Base-by-base conservation (phyloP, 2,888 invertebrate genomes). In the Sabellastarte sp. region DNA sequence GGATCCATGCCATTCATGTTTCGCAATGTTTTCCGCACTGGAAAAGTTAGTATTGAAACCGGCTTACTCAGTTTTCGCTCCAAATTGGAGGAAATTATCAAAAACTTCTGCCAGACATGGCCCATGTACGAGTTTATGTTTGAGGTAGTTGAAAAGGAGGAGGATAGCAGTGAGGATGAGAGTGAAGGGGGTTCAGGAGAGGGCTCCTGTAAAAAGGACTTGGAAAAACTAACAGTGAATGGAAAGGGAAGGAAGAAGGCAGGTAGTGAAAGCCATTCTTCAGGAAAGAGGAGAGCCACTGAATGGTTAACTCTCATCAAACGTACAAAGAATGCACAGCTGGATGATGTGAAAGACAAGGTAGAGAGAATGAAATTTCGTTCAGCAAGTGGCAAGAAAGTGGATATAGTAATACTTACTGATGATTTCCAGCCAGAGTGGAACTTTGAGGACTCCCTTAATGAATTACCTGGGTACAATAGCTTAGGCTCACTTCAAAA, bases 51-150 rank as follows among this genome's bases (percentile, higher is more conserved):
- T 0, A 65, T 70, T 2, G 79, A 78, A 61, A 69, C 81, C 5
- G 77, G 77, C 59, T 77, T 79, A 1, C 68, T 81, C 32, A 78
- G 78, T 64, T 81, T 80, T 66, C 80, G 80, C 66, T 78, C 79
- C 3, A 80, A 81, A 59, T 73, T 81, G 52, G 81, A 81, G 61
- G 81, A 81, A 66, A 77, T 79, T 60, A 76, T 81, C 28, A 73
- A 74, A 4, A 77, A 77, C 60, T 81, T 77, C 68, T 75, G 76
- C 55, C 81, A 67, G 63, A 50, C 73, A 60, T 81, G 80, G 80
- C 80, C 80, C 1, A 74, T 80, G 57, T 70, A 71, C 63, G 81
- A 81, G 63, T 68, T 81, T 15, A 57, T 73, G 28, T 68, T 78
- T 20, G 72, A 76, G 31, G 63, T 72, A 15, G 60, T 52, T 5